Evolutionary conservation across 1,140 invertebrate genomes (phyloP).

Genomic region (Dysdera silvatica): DNA sequence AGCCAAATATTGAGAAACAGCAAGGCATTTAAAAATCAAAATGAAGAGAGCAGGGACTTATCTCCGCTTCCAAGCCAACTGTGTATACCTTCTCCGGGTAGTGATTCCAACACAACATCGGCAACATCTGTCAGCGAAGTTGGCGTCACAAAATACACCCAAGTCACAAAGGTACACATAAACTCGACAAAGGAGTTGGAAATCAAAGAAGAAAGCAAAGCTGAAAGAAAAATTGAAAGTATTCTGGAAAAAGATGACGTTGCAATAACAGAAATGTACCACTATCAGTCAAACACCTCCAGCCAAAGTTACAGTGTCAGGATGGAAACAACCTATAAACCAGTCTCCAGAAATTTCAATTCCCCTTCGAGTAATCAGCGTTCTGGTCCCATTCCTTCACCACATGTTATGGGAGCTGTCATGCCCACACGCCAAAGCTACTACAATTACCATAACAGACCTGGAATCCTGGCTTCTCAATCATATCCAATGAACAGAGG

Average conservation of each 20-base stretch:
- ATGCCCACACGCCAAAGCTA: background rate
- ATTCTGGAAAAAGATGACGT: slow-evolving; percentile 30
- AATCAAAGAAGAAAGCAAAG: slow-evolving; percentile 24
- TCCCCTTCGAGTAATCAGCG: background rate
- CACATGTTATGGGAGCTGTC: background rate
- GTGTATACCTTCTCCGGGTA: too few species aligned
- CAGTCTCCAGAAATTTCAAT: background rate
- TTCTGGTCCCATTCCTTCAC: background rate
- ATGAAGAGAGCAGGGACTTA: too few species aligned
- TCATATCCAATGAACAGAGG: slow-evolving; percentile 12
- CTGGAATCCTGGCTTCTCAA: background rate
- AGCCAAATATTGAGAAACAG: too few species aligned
- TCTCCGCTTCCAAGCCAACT: too few species aligned
- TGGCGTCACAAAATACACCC: slow-evolving; percentile 18
- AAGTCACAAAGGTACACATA: slow-evolving; percentile 32
- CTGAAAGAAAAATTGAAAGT: slow-evolving; percentile 28
- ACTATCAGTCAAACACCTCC: slow-evolving; percentile 27
- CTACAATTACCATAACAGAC: slow-evolving; percentile 1
- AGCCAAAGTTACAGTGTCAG: slow-evolving; percentile 31
- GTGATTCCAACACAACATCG: slow-evolving; percentile 6
- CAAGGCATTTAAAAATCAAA: too few species aligned
- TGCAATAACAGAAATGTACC: slow-evolving; percentile 31
- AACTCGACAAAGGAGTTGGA: slow-evolving; percentile 23
- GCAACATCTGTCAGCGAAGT: slow-evolving; percentile 20
- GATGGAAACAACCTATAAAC: slow-evolving; percentile 31